A percentile compares a stretch with the other conserved stretches of the same genome.
Evolutionary conservation across 1,140 invertebrate species (phyloP).

Genomic region (Drosophila santomea): DNA sequence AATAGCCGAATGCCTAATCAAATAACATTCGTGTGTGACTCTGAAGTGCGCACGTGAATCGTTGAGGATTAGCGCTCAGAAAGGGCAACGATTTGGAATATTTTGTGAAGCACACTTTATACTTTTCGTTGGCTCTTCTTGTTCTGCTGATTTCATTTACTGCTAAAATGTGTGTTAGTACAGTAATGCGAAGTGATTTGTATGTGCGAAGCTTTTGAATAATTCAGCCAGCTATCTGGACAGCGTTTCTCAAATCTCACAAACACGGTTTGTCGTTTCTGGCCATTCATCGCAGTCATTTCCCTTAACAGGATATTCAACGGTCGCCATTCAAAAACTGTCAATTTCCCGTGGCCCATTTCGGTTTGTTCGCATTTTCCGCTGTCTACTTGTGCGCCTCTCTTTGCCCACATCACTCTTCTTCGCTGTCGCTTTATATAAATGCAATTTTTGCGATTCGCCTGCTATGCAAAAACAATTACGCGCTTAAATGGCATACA

Average conservation of each 20-base stretch:
- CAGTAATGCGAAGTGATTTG: no score
- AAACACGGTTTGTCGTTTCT: background rate
- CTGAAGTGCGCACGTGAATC: background rate
- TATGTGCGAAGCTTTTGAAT: no score
- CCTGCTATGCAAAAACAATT: slow-evolving; percentile 65
- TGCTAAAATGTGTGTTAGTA: no score
- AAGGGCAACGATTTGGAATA: background rate
- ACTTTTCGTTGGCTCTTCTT: no score
- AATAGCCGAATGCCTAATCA: slow-evolving; percentile 3
- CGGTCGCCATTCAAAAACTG: slow-evolving; percentile 30
- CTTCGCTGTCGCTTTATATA: slow-evolving; percentile 25
- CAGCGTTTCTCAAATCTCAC: background rate
- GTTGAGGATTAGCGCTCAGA: background rate
- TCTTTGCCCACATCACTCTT: slow-evolving; percentile 4
- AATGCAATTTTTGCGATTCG: slow-evolving; percentile 68
- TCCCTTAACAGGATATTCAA: slow-evolving; percentile 33
- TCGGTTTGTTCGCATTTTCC: slow-evolving; percentile 28
- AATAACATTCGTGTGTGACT: slow-evolving; percentile 2
- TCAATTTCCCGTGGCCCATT: slow-evolving; percentile 27
- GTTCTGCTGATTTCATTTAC: no score
- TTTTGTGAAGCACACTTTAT: background rate
- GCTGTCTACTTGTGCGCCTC: slow-evolving; percentile 4
- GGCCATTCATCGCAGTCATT: background rate
- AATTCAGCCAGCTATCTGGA: background rate
- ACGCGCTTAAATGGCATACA: slow-evolving; percentile 74